Base-by-base conservation (phyloP, 2,888 invertebrate genomes). In the Dryococelus australis region DNA sequence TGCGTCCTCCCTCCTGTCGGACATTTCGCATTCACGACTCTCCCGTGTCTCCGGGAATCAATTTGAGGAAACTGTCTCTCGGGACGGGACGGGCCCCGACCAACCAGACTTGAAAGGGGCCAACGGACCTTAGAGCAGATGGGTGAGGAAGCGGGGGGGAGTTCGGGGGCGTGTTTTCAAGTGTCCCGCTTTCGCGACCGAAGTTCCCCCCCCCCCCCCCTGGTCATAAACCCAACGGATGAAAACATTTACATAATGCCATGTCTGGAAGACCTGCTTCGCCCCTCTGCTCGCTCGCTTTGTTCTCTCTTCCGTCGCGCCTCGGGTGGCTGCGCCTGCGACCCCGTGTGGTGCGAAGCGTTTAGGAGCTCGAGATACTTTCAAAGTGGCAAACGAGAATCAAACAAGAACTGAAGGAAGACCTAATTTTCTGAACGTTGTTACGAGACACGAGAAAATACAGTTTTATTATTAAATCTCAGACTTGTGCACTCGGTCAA, bases 1-100 rank as follows among this genome's bases (percentile, higher is more conserved):
- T n/a, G n/a, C 65, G n/a, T 24, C 65, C 65, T 65, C 65, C 65
- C 65, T 65, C 65, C 6, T 9, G 65, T 20, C 65, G 65, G 65
- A 65, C 65, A 65, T 65, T n/a, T 24, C 65, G 65, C 65, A 65
- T 65, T 65, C 65, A 65, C 65, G 65, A 65, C 65, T 65, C 65
- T 1, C 65, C 16, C 65, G 65, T n/a, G 24, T 65, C 65, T 10
- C 65, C 65, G 65, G 65, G 65, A 65, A 65, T 65, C 65, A 65
- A 65, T 65, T 65, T 65, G 65, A 65, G n/a, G 65, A 65, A 65
- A 65, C 65, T 65, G 65, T 65, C 65, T n/a, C 65, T 2, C 20
- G 65, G 65, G 65, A 65, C 65, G 20, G 24, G 24, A 8, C 65
- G 1, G 13, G 65, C 1, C 13, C 3, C 24, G n/a, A 65, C 65